Evolutionary conservation across 23 tunicate genomes (phyloP), one percentile per base, ranked within the genome.

Genomic region (Trididemnum miniatum): DNA sequence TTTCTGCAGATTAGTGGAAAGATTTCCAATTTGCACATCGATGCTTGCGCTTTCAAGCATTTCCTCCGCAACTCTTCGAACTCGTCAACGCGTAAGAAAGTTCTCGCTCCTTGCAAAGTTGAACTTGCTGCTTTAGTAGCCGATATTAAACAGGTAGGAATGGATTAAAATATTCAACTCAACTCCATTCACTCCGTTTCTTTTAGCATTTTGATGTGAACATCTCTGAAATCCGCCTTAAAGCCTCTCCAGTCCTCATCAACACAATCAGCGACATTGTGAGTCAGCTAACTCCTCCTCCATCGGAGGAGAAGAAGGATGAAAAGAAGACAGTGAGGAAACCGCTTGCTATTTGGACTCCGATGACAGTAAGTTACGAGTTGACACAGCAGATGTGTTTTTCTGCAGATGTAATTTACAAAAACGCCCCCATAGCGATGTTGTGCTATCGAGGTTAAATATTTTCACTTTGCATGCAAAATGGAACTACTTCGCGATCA

Each of bases 211-310:
- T 86, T 69, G 71, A 76, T 40, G 83, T 91, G 2, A 65, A 35
- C 22, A 40, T 82, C 0, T 84, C 74, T 23, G 81, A 86, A 3
- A 78, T 91, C 31, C 87, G 84, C 32, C 27, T 91, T 2, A 82
- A 83, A 51, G 97, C 88, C 26, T 66, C 97, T 0, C 97, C 97
- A 26, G 69, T 78, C 20, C 75, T 86, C 27, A 86, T 91, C 80
- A 59, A 71, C 22, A 82, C 91, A 7, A 67, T 91, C 20, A 84
- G 85, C 34, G 97, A 91, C 35, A 72, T 57, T 18, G 84, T 65
- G 38, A 84, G 83, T 1, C 91, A 80, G 29, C 29, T 91, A 37
- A 54, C 76, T 35, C 80, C 91, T 22, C 66, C 88, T 20, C 74
- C 81, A 31, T 34, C 32, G 4, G 80, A 86, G 62, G 83, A 85